phyloP scores from a whole-genome alignment of 2,888 invertebrate species.

The Agonopterix alstromeriana region DNA sequence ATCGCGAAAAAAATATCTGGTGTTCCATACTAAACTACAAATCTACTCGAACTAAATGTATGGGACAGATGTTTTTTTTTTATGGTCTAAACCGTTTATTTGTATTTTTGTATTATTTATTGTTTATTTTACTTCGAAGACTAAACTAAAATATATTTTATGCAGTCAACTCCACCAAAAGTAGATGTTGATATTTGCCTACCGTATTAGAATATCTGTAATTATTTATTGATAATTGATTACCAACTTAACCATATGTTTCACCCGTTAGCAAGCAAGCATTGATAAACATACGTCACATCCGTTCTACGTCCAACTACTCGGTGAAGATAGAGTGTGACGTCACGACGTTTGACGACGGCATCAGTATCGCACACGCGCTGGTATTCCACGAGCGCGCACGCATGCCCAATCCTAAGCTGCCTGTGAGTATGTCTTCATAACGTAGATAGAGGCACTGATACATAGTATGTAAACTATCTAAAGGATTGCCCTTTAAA shows the following conservation, averaged over 20 bases:
- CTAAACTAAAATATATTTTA: no score
- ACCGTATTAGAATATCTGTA: not conserved
- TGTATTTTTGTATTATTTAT: no score
- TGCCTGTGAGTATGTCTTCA: not conserved
- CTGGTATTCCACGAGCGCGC: slow-evolving; percentile 62
- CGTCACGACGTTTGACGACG: slow-evolving; percentile 52
- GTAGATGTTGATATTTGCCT: not conserved
- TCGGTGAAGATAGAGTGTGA: slow-evolving; percentile 41
- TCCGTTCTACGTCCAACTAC: slow-evolving; percentile 27
- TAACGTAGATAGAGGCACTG: no score
- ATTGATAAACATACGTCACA: slow-evolving; percentile 44
- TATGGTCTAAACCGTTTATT: no score
- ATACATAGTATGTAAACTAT: no score
- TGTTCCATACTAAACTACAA: no score
- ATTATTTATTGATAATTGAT: not conserved
- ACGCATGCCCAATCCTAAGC: slow-evolving; percentile 8
- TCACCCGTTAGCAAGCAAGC: slow-evolving; percentile 49
- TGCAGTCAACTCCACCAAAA: not conserved
- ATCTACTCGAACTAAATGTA: no score
- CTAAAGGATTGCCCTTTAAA: no score
- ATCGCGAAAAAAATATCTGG: no score
- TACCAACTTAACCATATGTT: not conserved
- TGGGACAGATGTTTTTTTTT: no score
- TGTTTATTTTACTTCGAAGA: no score
- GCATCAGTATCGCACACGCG: slow-evolving; percentile 54